A percentile compares a stretch with the other conserved stretches of the same genome.
phyloP scores from a whole-genome alignment of 2,113 vertebrate species.

The Bubo bubo region DNA sequence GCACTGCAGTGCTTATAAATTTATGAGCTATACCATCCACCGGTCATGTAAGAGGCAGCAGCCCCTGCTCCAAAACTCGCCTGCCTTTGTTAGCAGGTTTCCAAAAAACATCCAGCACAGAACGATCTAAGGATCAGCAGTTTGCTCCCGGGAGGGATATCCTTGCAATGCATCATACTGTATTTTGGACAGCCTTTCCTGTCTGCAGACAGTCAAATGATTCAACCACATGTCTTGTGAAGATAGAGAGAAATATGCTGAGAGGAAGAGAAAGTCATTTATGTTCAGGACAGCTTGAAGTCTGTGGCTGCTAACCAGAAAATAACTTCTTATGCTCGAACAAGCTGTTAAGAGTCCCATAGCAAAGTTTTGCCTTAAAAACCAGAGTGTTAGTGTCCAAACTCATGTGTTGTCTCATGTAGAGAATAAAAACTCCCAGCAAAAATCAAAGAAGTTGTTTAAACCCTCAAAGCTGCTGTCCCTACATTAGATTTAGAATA shows the following conservation, averaged over 20 bases:
- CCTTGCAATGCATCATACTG: background rate
- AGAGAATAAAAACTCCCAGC: background rate
- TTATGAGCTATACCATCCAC: background rate
- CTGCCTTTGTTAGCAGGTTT: background rate
- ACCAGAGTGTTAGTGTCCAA: background rate
- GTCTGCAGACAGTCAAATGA: slow-evolving; percentile 15
- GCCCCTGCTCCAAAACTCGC: background rate
- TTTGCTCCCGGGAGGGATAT: background rate
- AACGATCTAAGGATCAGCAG: background rate
- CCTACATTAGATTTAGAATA: background rate
- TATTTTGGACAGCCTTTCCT: background rate
- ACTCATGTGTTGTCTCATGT: rapidly evolving
- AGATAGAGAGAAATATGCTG: background rate
- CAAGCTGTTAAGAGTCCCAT: background rate
- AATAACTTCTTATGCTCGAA: background rate
- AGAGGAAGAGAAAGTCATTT: background rate
- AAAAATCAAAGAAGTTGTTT: background rate
- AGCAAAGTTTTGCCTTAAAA: background rate
- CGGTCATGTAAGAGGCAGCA: background rate
- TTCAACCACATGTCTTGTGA: background rate
- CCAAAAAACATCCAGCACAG: background rate
- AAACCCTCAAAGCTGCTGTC: background rate
- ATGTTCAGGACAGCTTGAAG: background rate
- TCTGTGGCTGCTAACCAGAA: background rate
- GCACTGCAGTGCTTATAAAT: background rate